Percentiles rank a stretch among this genome's conserved stretches.
Conservation (phyloP, 2,888 invertebrate species). For the Agrotis exclamationis region DNA sequence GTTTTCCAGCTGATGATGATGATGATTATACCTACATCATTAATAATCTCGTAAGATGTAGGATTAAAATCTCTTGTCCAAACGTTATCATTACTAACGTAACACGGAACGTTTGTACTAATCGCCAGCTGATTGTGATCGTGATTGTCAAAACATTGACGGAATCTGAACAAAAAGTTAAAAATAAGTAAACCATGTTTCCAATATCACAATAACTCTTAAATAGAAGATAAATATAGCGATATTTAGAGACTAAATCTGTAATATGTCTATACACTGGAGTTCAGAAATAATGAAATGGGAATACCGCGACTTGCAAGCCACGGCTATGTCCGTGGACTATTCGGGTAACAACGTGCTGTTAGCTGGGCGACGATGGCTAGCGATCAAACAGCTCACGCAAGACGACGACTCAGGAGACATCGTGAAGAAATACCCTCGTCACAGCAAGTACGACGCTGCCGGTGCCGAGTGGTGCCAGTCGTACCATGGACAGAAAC, state of each 20-base stretch:
- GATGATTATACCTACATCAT: too few species aligned
- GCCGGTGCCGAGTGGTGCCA: conserved; percentile 98
- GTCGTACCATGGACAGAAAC: conserved; percentile 93
- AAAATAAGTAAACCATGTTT: conserved; percentile 40
- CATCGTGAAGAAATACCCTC: conserved; percentile 94
- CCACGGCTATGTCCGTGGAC: conserved; percentile 98
- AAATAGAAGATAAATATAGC: conserved; percentile 9
- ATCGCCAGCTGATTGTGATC: conserved; percentile 36
- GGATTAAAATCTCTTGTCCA: too few species aligned
- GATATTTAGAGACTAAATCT: background rate
- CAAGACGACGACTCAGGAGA: conserved; percentile 93
- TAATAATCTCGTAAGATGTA: too few species aligned
- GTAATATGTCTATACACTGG: conserved; percentile 88
- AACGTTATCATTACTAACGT: too few species aligned
- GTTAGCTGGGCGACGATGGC: conserved; percentile 95
- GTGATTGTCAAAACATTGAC: conserved; percentile 22
- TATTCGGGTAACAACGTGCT: conserved; percentile 96
- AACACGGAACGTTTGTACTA: too few species aligned
- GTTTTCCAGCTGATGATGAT: too few species aligned
- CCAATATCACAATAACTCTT: conserved; percentile 5
- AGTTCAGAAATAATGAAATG: conserved; percentile 89
- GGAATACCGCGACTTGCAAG: conserved; percentile 97
- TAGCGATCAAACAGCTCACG: conserved; percentile 94
- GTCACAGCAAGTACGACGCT: conserved; percentile 98
- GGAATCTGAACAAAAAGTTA: conserved; percentile 14